Evolutionary conservation across 2,888 invertebrate species (phyloP), one percentile per base, ranked within the genome.

Genomic region (Phyllotreta cruciferae): DNA sequence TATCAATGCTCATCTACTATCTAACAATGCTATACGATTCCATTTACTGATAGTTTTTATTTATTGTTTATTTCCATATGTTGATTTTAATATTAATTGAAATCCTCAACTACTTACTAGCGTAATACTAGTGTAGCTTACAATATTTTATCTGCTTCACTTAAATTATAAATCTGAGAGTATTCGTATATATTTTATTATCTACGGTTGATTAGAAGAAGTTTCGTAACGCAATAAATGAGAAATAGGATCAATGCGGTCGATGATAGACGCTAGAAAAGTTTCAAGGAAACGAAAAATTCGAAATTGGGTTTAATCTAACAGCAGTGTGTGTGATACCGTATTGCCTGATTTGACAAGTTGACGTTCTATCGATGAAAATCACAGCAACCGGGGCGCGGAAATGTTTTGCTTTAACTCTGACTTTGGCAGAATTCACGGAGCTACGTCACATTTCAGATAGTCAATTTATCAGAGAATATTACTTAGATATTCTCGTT

Each of bases 341-440:
- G 47, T 67, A 61, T 56, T 50, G 58, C 57, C 45, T 63, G 57
- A 66, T 63, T 63, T 65, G 65, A 65, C 65, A 65, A 62, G 55
- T 62, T 65, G 65, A 65, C 65, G 55, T 60, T 55, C 44, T 52
- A 61, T 64, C 68, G 70, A 72, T 56, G 52, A 56, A 24, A 63
- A 58, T 63, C 63, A 42, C 36, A 49, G 41, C 6, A 50, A 55
- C 45, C 14, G 42, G 60, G 47, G 58, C 34, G 54, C 47, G 49
- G 63, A 63, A 63, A 58, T 55, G 50, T 58, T 60, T 60, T 60
- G 72, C 70, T 66, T 60, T 71, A 71, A 70, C 70, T 67, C 71
- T 75, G 75, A 71, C 71, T 73, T 71, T 75, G 76, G 73, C 77
- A 76, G 73, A 68, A 70, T 70, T 72, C 71, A 73, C 70, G 66